These are phyloP conservation scores for Catharus minimus DNA, from an alignment of 2,113 vertebrate species.

Conservation along the genomic window DNA sequence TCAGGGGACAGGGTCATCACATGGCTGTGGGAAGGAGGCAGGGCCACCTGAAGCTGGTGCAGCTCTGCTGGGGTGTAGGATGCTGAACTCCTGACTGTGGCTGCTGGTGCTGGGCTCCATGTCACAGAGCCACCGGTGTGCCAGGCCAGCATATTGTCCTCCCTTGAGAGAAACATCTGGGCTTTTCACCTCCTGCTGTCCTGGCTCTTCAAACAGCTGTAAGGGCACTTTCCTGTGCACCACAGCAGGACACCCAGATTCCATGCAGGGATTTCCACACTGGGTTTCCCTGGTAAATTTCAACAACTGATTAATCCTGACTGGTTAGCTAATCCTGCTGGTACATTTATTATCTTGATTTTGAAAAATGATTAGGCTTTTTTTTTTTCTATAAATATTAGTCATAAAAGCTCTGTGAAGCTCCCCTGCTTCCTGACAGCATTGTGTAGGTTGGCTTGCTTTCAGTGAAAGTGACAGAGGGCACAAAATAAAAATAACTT, in stretches of 20 bases:
- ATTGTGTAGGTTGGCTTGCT: conserved; percentile 36
- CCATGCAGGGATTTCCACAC: not conserved
- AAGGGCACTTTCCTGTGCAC: not conserved
- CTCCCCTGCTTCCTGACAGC: conserved; percentile 11
- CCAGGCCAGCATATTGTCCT: accelerated
- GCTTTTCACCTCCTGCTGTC: not conserved
- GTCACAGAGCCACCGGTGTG: accelerated
- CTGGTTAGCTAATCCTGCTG: not conserved
- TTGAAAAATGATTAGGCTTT: not conserved
- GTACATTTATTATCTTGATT: not conserved
- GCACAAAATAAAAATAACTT: conserved; percentile 56
- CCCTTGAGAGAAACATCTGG: not conserved
- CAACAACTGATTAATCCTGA: not conserved
- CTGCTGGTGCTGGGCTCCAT: not conserved
- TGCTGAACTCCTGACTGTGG: accelerated
- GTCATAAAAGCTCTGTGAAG: not conserved
- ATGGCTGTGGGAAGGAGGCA: not conserved
- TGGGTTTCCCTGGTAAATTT: not conserved
- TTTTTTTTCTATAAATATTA: not conserved
- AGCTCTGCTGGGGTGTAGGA: not conserved
- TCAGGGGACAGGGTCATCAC: not conserved
- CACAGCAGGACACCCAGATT: accelerated
- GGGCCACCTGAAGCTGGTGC: not conserved
- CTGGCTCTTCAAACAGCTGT: not conserved
- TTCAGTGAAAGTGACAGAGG: conserved; percentile 26